phyloP scores from a whole-genome alignment of 2,797 vertebrate genomes.

The Micropoecilia bifurca region DNA sequence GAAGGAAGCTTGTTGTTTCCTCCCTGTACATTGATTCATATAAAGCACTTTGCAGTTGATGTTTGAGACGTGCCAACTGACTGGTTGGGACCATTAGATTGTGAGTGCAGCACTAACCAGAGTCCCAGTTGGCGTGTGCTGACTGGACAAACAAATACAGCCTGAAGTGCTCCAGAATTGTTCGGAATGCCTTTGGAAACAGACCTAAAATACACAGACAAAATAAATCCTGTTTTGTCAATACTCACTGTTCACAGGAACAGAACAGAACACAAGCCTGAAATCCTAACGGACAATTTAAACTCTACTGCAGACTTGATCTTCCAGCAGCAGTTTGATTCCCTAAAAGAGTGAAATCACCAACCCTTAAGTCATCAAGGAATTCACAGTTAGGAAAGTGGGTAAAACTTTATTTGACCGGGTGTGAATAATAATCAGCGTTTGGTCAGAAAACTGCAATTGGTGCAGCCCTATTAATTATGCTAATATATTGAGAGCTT shows the following conservation, averaged over 20 bases:
- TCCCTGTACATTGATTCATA: background rate
- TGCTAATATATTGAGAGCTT: too few relatives aligned
- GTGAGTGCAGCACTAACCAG: constrained; percentile 68
- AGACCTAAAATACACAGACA: constrained; percentile 56
- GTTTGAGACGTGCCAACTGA: background rate
- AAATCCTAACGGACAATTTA: background rate
- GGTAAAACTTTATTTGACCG: background rate
- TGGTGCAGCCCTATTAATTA: too few relatives aligned
- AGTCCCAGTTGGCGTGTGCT: constrained; percentile 80
- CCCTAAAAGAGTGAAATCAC: background rate
- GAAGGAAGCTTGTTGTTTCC: background rate
- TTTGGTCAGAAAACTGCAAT: too few relatives aligned
- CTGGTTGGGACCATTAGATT: background rate
- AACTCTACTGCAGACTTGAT: background rate
- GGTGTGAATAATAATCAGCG: too few relatives aligned
- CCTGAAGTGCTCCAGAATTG: constrained; percentile 71
- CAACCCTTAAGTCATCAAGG: background rate
- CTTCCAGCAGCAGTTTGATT: background rate
- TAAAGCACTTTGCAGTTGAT: background rate
- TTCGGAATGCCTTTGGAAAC: constrained; percentile 68
- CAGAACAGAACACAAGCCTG: background rate
- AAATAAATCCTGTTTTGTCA: background rate
- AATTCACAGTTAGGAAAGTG: background rate
- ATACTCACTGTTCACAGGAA: background rate
- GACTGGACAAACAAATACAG: constrained; percentile 54